These are phyloP conservation scores for Podarcis raffonei DNA, from an alignment of 2,113 vertebrate genomes.

Conservation along the genomic window DNA sequence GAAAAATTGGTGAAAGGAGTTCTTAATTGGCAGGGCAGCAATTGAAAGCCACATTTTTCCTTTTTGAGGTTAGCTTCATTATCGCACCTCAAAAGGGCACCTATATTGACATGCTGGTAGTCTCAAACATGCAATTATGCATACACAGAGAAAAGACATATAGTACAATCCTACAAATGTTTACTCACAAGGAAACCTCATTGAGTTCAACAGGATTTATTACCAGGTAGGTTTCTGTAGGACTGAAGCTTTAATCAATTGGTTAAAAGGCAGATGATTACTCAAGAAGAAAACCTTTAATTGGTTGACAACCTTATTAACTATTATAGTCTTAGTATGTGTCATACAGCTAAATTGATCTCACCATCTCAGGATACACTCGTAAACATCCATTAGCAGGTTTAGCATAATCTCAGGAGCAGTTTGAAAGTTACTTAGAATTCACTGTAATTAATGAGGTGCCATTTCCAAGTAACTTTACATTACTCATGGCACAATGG, in stretches of 20 bases:
- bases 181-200: too few species aligned
- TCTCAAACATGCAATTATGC: not conserved
- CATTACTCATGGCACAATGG: conserved; percentile 66
- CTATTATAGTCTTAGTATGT: not conserved
- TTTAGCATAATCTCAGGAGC: conserved; percentile 57
- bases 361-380: conserved; percentile 17
- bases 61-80: not conserved
- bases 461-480: conserved; percentile 71
- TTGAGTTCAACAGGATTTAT: too few species aligned
- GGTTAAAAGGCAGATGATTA: conserved; percentile 6
- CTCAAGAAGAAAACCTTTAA: conserved; percentile 4
- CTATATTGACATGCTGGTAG: not conserved
- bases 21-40: not conserved
- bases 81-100: not conserved
- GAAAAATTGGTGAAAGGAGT: not conserved
- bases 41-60: not conserved
- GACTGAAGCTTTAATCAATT: not conserved
- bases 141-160: not conserved
- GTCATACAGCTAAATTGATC: conserved; percentile 32
- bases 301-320: conserved; percentile 19
- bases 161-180: too few species aligned
- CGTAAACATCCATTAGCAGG: conserved; percentile 43
- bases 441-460: conserved; percentile 62
- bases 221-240: too few species aligned
- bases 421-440: conserved; percentile 57